Evolutionary conservation across 2,888 invertebrate genomes (phyloP).

Genomic region (Busseola fusca): DNA sequence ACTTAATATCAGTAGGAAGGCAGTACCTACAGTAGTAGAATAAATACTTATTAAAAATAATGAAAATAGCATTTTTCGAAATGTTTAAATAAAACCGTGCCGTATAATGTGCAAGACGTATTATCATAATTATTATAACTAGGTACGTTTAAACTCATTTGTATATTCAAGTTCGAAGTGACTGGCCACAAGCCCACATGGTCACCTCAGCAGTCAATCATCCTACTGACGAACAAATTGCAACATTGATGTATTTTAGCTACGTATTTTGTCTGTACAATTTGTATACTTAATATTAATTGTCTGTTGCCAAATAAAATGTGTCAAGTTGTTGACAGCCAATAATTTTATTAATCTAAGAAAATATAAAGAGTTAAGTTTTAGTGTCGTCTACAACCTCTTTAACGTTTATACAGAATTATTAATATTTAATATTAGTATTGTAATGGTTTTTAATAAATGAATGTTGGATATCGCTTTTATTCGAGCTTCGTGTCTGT

Average conservation of each 20-base stretch:
- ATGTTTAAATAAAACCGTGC: slow-evolving; percentile 6
- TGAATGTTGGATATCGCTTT: slow-evolving; percentile 31
- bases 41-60: neutral
- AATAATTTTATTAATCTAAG: slow-evolving; percentile 3
- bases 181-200: neutral
- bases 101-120: slow-evolving; percentile 8
- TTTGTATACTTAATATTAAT: neutral
- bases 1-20: neutral
- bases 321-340: slow-evolving; percentile 28
- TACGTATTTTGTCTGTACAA: neutral
- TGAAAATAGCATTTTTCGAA: slow-evolving; percentile 2
- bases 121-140: neutral
- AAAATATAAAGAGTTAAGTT: slow-evolving; percentile 31
- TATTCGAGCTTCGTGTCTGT: slow-evolving; percentile 53
- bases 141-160: slow-evolving; percentile 1
- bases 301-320: slow-evolving; percentile 1
- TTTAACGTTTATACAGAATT: slow-evolving; percentile 26
- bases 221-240: neutral
- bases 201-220: neutral
- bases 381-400: slow-evolving; percentile 8
- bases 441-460: neutral
- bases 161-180: neutral
- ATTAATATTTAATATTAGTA: neutral
- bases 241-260: neutral
- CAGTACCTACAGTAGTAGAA: neutral